Percentiles rank a stretch among this genome's conserved stretches.
Conservation (phyloP, 2,113 vertebrate genomes). For the Lota lota region DNA sequence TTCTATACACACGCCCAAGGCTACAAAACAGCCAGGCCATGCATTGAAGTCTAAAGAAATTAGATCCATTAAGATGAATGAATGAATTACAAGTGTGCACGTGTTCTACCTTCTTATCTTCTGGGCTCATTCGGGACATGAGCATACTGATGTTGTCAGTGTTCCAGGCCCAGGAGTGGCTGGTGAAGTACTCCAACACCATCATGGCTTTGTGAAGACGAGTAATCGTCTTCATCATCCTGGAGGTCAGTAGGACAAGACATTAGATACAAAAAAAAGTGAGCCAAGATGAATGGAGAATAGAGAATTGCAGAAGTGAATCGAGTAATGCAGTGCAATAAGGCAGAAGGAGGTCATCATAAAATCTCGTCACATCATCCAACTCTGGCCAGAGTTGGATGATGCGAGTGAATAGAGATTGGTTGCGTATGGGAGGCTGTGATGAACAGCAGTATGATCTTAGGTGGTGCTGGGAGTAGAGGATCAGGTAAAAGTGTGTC, state of each 20-base stretch:
- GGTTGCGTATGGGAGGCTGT: too few species aligned
- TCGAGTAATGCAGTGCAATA: not conserved
- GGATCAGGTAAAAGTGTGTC: too few species aligned
- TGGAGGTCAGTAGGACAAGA: slow-evolving; percentile 49
- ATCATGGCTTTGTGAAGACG: slow-evolving; percentile 95
- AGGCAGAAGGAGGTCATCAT: not conserved
- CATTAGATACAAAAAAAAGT: slow-evolving; percentile 8
- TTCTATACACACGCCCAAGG: too few species aligned
- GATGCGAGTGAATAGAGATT: too few species aligned
- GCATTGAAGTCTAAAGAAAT: not conserved
- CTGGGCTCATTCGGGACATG: slow-evolving; percentile 82
- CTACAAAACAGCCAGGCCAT: too few species aligned
- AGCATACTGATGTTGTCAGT: slow-evolving; percentile 93
- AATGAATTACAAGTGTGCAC: not conserved
- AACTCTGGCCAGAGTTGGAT: too few species aligned
- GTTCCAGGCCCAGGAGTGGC: slow-evolving; percentile 96
- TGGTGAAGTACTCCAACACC: slow-evolving; percentile 96
- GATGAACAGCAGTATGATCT: too few species aligned
- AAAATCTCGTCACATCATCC: not conserved
- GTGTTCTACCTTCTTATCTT: slow-evolving; percentile 88
- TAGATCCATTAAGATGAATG: not conserved
- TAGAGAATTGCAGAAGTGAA: not conserved
- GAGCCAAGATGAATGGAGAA: not conserved
- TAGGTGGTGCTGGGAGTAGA: too few species aligned
- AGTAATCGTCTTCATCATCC: slow-evolving; percentile 99